Conservation (phyloP, 2,888 invertebrate species). For the Pristionchus maxplancki region DNA sequence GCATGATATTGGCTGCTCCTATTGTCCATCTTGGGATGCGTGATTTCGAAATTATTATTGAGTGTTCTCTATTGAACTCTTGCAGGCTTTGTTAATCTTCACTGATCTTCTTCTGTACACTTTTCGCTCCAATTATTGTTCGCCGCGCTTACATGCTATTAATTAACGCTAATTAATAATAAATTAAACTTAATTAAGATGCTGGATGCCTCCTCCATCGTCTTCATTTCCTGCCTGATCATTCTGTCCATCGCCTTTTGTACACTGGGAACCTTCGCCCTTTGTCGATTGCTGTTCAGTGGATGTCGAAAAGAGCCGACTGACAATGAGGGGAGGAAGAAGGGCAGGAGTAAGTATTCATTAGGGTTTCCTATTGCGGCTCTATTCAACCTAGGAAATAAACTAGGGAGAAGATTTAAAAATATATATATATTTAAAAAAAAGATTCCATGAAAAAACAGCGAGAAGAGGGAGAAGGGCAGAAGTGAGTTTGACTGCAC, state of each 20-base stretch:
- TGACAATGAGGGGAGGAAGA: not conserved
- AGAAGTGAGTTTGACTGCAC: not conserved
- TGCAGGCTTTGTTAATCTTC: no score
- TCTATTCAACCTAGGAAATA: no score
- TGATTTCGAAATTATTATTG: no score
- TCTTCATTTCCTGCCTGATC: slow-evolving; percentile 16
- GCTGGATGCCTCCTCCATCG: not conserved
- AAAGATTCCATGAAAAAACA: not conserved
- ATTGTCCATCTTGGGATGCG: no score
- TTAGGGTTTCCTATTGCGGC: not conserved
- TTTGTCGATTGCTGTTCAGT: not conserved
- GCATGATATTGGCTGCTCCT: no score
- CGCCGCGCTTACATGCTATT: no score
- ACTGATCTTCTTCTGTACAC: not conserved
- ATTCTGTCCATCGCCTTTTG: not conserved
- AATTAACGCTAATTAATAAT: no score
- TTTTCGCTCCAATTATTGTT: no score
- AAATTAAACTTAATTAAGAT: no score
- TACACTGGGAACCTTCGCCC: not conserved
- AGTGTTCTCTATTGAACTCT: no score
- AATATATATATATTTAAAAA: no score
- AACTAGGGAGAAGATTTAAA: no score
- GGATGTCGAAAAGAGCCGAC: not conserved
- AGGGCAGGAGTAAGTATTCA: not conserved
- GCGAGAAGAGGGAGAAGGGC: not conserved